Conservation (phyloP, 1,140 invertebrate species). For the Papilio polyxenes region DNA sequence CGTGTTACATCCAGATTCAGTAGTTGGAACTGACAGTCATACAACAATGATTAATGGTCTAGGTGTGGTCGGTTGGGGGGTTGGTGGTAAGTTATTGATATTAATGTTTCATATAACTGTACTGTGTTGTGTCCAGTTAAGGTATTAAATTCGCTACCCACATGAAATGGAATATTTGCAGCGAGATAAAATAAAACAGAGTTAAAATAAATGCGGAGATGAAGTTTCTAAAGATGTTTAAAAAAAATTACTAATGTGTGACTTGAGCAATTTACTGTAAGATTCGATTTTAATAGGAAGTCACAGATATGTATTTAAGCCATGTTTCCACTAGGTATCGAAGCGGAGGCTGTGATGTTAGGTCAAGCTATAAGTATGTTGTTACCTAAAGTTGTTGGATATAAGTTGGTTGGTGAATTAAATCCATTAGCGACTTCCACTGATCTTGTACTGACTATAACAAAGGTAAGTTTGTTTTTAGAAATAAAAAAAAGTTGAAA, state of each 20-base stretch:
- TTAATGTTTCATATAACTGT: no score
- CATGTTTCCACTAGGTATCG: conserved; percentile 83
- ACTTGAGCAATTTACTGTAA: background rate
- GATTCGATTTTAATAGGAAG: background rate
- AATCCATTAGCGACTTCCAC: conserved; percentile 95
- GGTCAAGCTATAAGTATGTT: conserved; percentile 98
- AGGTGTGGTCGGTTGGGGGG: conserved; percentile 90
- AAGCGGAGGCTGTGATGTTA: conserved; percentile 95
- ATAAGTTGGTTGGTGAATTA: conserved; percentile 91
- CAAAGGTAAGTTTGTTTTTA: conserved; percentile 86
- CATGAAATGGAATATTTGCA: no score
- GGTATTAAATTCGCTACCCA: no score
- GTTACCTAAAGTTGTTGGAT: conserved; percentile 97
- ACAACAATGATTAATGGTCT: conserved; percentile 99
- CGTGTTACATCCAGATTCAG: conserved; percentile 94
- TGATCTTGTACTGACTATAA: conserved; percentile 98
- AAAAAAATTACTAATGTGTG: no score
- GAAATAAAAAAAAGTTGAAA: no score
- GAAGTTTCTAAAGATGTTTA: no score
- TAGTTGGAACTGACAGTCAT: conserved; percentile 99
- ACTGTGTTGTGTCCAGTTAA: no score
- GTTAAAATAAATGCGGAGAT: no score
- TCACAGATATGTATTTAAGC: background rate
- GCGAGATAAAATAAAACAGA: no score
- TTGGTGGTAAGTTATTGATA: conserved; percentile 80